Evolutionary conservation across 2,797 vertebrate species (phyloP).

Genomic region (Coracias cyanogaster): DNA sequence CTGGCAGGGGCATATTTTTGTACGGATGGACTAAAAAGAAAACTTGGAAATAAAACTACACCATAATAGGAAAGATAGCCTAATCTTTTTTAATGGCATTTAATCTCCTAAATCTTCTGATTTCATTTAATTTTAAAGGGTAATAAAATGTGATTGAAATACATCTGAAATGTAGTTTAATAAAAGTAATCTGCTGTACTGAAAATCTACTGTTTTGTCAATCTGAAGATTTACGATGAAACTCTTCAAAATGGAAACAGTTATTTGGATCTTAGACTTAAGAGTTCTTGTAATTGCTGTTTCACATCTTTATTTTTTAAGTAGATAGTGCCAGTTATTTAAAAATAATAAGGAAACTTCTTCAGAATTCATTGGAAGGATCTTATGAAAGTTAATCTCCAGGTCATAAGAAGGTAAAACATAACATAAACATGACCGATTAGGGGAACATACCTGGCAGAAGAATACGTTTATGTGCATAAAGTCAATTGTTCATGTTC

Average conservation of each 20-base stretch:
- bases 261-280: neutral
- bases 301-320: neutral
- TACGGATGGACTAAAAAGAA: neutral
- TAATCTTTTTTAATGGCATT: constrained; percentile 41
- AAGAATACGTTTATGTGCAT: constrained; percentile 10
- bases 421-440: neutral
- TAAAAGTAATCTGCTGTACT: constrained; percentile 30
- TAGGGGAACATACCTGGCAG: constrained; percentile 21
- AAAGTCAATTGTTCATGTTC: constrained; percentile 43
- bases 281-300: neutral
- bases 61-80: neutral
- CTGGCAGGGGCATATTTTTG: neutral
- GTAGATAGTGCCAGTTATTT: neutral
- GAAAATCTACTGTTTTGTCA: constrained; percentile 43
- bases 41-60: neutral
- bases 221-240: constrained; percentile 2
- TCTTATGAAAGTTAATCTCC: constrained; percentile 15
- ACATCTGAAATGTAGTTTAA: constrained; percentile 48
- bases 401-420: neutral
- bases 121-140: constrained; percentile 65
- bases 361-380: neutral
- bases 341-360: neutral
- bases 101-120: constrained; percentile 57
- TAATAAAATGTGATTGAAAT: constrained; percentile 60
- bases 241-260: neutral